Percentiles rank a stretch among this genome's conserved stretches.
Conservation (phyloP, 2,888 invertebrate genomes). For the Glyphotaelius pellucidus region DNA sequence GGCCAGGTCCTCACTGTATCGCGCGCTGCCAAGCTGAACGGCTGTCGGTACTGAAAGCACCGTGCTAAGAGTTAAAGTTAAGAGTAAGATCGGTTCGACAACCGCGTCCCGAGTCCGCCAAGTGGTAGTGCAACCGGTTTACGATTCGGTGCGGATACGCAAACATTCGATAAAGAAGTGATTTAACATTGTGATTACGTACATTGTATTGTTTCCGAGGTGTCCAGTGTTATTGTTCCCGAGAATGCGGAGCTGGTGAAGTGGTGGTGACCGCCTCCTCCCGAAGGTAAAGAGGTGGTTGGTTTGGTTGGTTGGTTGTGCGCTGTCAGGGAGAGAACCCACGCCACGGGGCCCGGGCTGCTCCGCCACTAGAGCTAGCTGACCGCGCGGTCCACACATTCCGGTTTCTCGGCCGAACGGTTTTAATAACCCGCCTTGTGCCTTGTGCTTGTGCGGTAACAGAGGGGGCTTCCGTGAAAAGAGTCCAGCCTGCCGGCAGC, state of each 20-base stretch:
- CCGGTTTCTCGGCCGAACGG: constrained; percentile 54
- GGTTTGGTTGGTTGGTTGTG: not conserved
- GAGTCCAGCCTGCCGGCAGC: constrained; percentile 14
- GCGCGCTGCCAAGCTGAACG: constrained; percentile 27
- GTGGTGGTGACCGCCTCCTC: constrained; percentile 18
- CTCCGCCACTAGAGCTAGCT: constrained; percentile 19
- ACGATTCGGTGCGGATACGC: constrained; percentile 26
- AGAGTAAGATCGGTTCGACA: constrained; percentile 33
- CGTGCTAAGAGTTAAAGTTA: not conserved
- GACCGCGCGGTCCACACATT: constrained; percentile 47
- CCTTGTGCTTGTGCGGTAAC: constrained; percentile 32
- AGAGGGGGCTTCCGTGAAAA: constrained; percentile 35
- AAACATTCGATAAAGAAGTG: constrained; percentile 37
- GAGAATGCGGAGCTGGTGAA: constrained; percentile 14
- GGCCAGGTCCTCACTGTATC: constrained; percentile 3
- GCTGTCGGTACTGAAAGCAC: not conserved
- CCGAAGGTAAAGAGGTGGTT: constrained; percentile 32
- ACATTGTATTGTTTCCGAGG: not conserved
- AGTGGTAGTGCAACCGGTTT: constrained; percentile 34
- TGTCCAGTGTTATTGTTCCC: constrained; percentile 15
- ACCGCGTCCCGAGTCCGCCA: constrained; percentile 22
- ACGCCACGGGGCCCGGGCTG: not conserved
- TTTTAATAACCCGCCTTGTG: constrained; percentile 18
- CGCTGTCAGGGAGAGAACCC: not conserved
- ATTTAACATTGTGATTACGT: constrained; percentile 30